phyloP scores from a whole-genome alignment of 2,888 invertebrate genomes.

The Machimus rusticus region DNA sequence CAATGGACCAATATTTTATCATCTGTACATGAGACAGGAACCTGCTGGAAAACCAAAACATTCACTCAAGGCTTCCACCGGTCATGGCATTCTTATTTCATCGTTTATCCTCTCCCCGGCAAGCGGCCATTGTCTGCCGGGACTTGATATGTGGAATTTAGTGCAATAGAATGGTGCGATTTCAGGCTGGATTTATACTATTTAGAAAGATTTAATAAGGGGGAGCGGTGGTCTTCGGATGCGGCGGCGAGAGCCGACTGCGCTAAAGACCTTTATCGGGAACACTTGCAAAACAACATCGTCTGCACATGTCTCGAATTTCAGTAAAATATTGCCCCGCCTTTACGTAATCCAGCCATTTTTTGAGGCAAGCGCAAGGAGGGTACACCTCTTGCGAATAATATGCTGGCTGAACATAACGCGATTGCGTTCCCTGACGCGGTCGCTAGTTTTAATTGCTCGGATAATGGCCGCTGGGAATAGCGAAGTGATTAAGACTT shows the following conservation, averaged over 20 bases:
- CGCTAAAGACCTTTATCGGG: constrained; percentile 4
- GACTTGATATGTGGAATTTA: constrained; percentile 38
- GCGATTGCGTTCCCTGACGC: background rate
- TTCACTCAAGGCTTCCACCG: constrained; percentile 32
- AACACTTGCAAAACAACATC: background rate
- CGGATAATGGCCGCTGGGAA: background rate
- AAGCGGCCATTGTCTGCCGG: constrained; percentile 21
- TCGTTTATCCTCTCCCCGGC: constrained; percentile 23
- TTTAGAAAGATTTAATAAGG: constrained; percentile 29
- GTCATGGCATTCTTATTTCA: constrained; percentile 33
- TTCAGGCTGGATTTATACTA: constrained; percentile 25
- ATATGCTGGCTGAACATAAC: background rate
- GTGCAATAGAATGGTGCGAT: constrained; percentile 36
- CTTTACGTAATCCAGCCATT: background rate
- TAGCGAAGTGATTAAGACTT: background rate
- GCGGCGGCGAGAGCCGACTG: background rate
- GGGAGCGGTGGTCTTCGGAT: background rate
- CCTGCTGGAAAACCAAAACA: constrained; percentile 38
- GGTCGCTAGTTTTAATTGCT: background rate
- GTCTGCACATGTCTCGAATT: constrained; percentile 19
- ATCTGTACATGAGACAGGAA: constrained; percentile 47
- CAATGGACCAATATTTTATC: constrained; percentile 55
- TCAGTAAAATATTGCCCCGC: constrained; percentile 31
- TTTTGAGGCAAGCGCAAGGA: background rate
- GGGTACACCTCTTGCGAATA: background rate